These are phyloP conservation scores for Elysia crispata DNA, from an alignment of 2,888 invertebrate genomes.

Conservation along the genomic window DNA sequence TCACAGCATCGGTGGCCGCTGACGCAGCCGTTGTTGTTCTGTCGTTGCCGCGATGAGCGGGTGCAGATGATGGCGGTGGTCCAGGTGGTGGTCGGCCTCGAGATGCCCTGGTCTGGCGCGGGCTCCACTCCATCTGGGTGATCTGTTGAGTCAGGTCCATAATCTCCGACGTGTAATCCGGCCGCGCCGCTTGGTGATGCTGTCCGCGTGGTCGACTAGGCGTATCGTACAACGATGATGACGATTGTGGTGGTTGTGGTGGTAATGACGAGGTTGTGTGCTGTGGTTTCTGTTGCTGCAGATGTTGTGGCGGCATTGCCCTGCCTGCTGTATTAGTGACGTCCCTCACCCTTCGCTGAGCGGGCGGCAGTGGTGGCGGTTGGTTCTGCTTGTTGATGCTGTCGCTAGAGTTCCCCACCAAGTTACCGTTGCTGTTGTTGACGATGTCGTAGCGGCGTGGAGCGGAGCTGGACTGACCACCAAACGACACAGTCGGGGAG, in stretches of 20 bases:
- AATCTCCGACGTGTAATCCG: conserved; percentile 64
- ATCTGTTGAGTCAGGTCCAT: conserved; percentile 66
- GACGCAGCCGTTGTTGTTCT: too few species aligned
- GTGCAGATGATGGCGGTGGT: background rate
- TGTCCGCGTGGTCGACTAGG: too few species aligned
- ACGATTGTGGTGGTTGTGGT: conserved; percentile 3
- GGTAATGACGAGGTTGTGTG: conserved; percentile 1
- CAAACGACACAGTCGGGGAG: too few species aligned
- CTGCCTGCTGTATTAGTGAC: conserved; percentile 17
- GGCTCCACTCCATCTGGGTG: conserved; percentile 61
- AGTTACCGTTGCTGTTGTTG: background rate
- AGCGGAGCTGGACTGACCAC: too few species aligned
- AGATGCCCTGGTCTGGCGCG: background rate
- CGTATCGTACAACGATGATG: conserved; percentile 11
- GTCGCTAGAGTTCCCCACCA: background rate
- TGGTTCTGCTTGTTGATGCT: background rate
- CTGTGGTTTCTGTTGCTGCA: too few species aligned
- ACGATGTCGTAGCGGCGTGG: too few species aligned
- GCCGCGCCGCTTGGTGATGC: too few species aligned
- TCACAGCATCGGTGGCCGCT: too few species aligned
- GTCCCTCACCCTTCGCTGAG: conserved; percentile 9
- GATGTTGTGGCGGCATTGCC: too few species aligned
- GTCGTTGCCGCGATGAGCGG: too few species aligned
- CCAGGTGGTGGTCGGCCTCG: conserved; percentile 7
- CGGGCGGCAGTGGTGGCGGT: background rate